phyloP scores from a whole-genome alignment of 2,113 vertebrate genomes.

The Syngnathus typhle region DNA sequence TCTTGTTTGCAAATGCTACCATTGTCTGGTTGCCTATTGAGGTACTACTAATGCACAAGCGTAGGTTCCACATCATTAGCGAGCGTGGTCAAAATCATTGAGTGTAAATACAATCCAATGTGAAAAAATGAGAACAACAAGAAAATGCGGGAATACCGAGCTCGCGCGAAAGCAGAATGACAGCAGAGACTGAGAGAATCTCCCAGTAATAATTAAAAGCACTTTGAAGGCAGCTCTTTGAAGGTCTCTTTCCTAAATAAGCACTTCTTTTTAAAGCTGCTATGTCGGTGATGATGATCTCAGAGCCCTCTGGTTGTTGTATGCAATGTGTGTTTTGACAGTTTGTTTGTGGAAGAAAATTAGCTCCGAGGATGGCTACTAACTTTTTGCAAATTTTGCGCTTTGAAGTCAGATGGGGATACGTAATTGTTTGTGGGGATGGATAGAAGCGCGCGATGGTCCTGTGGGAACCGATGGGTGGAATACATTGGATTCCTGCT shows the following conservation, averaged over 20 bases:
- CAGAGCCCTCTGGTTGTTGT: conserved; percentile 23
- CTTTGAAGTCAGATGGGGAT: conserved; percentile 41
- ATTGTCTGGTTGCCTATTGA: background rate
- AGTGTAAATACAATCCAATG: conserved; percentile 36
- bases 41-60: background rate
- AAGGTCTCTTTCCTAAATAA: conserved; percentile 37
- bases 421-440: conserved; percentile 23
- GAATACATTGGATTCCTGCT: conserved; percentile 26
- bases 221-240: conserved; percentile 52
- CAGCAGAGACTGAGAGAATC: conserved; percentile 29
- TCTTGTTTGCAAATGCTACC: background rate
- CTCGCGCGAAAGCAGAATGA: conserved; percentile 16
- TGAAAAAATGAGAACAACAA: background rate
- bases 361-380: conserved; percentile 22
- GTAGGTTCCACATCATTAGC: conserved; percentile 10
- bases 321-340: conserved; percentile 36
- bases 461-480: conserved; percentile 19
- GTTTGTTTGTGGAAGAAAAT: conserved; percentile 52
- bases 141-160: background rate
- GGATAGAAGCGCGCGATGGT: background rate
- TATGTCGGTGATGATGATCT: conserved; percentile 23
- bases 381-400: conserved; percentile 20
- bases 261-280: conserved; percentile 35
- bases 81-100: conserved; percentile 17
- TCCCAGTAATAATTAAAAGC: conserved; percentile 49